Percentiles rank a stretch among this genome's conserved stretches.
Conservation (phyloP, 2,888 invertebrate species). For the Fragum fragum region DNA sequence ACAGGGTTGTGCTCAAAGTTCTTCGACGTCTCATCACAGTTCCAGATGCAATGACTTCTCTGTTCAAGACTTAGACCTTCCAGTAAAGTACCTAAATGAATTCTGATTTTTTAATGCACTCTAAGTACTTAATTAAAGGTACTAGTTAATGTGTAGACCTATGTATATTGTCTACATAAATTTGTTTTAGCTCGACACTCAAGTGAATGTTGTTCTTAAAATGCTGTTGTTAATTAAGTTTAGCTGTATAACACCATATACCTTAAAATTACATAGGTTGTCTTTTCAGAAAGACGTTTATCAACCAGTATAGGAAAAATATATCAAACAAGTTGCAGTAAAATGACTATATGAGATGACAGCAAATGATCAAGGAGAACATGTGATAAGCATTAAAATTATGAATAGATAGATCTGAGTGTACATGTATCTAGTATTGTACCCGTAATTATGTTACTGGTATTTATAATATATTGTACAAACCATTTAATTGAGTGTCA, state of each 20-base stretch:
- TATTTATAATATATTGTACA: constrained; percentile 6
- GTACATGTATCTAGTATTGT: constrained; percentile 14
- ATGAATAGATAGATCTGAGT: constrained; percentile 6
- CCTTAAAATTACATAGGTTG: constrained; percentile 6
- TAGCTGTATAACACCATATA: constrained; percentile 2
- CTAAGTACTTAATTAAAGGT: constrained; percentile 6
- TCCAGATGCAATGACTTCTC: constrained; percentile 27
- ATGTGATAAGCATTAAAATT: constrained; percentile 2
- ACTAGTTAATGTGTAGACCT: constrained; percentile 3
- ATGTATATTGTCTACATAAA: constrained; percentile 1
- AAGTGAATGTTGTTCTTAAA: constrained; percentile 2
- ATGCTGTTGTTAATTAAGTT: constrained; percentile 3
- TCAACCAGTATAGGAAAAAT: background rate
- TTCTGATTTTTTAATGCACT: constrained; percentile 5
- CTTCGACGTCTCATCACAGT: constrained; percentile 36
- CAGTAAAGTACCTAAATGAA: constrained; percentile 1
- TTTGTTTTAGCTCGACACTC: background rate
- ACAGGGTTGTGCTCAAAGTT: constrained; percentile 37
- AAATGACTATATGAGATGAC: constrained; percentile 6
- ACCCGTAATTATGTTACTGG: background rate
- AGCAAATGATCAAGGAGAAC: background rate
- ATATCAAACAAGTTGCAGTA: constrained; percentile 1
- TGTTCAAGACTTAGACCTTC: constrained; percentile 15
- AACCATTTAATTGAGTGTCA: constrained; percentile 1
- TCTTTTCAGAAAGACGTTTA: constrained; percentile 6